Percentiles rank a stretch among this genome's conserved stretches.
Conservation (phyloP, 2,113 vertebrate genomes). For the Boulengeromyrus knoepffleri region DNA sequence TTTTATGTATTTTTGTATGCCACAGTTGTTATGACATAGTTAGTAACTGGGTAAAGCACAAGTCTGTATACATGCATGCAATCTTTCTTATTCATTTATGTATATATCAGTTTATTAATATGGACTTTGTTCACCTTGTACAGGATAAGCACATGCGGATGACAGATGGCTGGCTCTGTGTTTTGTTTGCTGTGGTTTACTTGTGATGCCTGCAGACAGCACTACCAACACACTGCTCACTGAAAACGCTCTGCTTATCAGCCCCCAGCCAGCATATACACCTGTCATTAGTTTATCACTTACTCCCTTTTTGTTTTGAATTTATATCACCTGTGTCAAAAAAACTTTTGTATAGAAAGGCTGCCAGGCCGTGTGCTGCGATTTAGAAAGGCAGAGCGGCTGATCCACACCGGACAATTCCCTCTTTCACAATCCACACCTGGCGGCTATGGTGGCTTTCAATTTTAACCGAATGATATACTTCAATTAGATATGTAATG, state of each 20-base stretch:
- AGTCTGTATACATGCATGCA: neutral
- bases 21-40: neutral
- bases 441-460: neutral
- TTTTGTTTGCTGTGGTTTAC: neutral
- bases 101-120: neutral
- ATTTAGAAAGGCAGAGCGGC: neutral
- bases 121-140: neutral
- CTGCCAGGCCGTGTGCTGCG: neutral
- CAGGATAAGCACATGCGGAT: neutral
- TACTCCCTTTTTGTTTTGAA: neutral
- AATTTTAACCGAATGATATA: neutral
- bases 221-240: neutral
- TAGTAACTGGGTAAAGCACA: neutral
- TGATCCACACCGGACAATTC: neutral
- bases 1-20: neutral
- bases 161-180: neutral
- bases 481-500: neutral
- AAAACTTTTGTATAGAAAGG: neutral
- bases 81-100: neutral
- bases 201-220: neutral
- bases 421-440: neutral
- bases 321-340: conserved; percentile 6
- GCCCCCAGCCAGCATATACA: neutral
- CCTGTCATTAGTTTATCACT: neutral
- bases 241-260: neutral